Evolutionary conservation across 2,113 vertebrate species (phyloP).

Genomic region (Heptranchias perlo): DNA sequence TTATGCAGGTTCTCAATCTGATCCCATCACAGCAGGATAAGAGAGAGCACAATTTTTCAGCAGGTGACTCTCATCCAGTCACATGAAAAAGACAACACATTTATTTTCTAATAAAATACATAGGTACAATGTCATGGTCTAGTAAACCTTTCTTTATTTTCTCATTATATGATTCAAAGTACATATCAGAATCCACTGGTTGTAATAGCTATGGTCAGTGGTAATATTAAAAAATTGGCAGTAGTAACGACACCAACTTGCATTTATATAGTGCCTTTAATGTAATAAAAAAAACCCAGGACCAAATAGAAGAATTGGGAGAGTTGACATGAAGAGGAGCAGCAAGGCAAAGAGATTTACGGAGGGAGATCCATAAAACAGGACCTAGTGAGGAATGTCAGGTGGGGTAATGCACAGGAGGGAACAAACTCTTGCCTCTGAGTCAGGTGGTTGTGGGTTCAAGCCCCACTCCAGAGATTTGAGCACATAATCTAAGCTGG

Average conservation of each 20-base stretch:
- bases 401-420: background rate
- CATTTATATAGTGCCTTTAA: background rate
- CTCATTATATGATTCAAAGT: background rate
- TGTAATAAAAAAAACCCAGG: background rate
- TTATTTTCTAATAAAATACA: background rate
- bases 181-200: background rate
- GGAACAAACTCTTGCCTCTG: background rate
- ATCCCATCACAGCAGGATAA: background rate
- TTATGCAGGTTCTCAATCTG: background rate
- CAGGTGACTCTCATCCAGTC: background rate
- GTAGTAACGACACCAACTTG: background rate
- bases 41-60: background rate
- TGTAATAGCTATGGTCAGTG: background rate
- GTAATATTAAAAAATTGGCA: background rate
- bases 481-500: background rate
- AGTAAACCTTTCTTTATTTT: background rate
- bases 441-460: background rate
- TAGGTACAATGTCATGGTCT: background rate
- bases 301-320: background rate
- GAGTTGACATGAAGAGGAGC: background rate
- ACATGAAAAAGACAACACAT: background rate
- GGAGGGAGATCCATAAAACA: background rate
- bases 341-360: background rate
- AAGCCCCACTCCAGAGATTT: background rate
- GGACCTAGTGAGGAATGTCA: background rate